Evolutionary conservation across 2,113 vertebrate genomes (phyloP).

Genomic region (Pluvialis apricaria): DNA sequence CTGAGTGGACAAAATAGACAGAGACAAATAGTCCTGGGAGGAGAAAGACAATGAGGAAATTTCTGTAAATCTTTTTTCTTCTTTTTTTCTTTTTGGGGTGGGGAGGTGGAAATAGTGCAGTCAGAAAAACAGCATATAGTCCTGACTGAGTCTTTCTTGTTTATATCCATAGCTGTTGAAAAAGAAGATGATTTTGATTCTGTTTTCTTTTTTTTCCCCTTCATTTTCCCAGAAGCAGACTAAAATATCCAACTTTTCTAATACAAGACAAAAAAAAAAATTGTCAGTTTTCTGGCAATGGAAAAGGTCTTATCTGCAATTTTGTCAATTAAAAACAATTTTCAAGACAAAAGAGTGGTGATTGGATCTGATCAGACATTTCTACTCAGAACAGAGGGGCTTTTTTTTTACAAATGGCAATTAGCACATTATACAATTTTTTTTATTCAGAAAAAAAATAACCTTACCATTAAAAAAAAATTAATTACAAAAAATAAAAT

Average conservation of each 20-base stretch:
- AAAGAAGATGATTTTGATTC: neutral
- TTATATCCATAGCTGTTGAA: neutral
- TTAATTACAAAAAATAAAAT: neutral
- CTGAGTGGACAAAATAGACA: neutral
- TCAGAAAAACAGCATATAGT: neutral
- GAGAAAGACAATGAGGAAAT: neutral
- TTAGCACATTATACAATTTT: neutral
- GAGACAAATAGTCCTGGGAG: neutral
- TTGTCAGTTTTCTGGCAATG: neutral
- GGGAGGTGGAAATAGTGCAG: neutral
- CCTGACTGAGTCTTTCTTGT: neutral
- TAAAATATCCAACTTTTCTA: neutral
- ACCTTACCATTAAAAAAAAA: neutral
- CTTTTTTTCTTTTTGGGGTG: too few species aligned
- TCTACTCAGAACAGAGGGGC: neutral
- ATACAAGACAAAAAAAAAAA: neutral
- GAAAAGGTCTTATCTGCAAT: conserved; percentile 19
- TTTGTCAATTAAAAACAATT: conserved; percentile 31
- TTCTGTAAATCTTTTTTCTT: neutral
- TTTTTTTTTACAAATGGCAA: neutral
- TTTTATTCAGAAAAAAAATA: neutral
- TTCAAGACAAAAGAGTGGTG: conserved; percentile 9
- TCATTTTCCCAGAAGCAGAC: neutral
- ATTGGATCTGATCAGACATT: conserved; percentile 15
- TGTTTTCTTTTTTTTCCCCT: neutral